Base-by-base conservation (phyloP, 2,888 invertebrate species). In the Campoplex capitator region DNA sequence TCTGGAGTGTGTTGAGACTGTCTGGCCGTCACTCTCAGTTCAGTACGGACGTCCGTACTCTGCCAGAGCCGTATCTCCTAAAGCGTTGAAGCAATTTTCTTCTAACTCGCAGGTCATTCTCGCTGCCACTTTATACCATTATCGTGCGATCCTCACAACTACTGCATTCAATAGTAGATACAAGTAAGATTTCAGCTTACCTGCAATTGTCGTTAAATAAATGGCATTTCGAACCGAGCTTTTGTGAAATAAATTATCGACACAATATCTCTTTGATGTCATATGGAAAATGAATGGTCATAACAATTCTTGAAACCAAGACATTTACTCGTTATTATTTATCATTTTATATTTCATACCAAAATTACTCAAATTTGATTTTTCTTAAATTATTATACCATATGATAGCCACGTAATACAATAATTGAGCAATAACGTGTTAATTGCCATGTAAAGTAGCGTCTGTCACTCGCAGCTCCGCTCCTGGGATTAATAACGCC, bases 1-100 rank as follows among this genome's bases (percentile, higher is more conserved):
- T 79, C 84, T 67, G 75, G 67, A 75, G 75, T 75, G 83, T 56
- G 42, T 38, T 56, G n/a, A 67, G 58, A 48, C 51, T 62, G 71
- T 84, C 87, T 71, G 81, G 68, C 51, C 58, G 79, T 87, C 85
- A 74, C 82, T 83, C 78, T 68, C 73, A 32, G 83, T 84, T 73
- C 62, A 68, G 58, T 74, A 42, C 81, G 80, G 81, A 84, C 75
- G 78, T 87, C 84, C 77, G 81, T 54, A 62, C 73, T 45, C 73
- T 45, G 35, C 35, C 28, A 74, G 70, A 84, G 58, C n/a, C 58
- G 75, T 83, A 75, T 85, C 87, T 85, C 76, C 84, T 79, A 71
- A 84, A 79, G 82, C 75, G 82, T 83, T 58, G 38, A 38, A 76
- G 79, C 79, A 83, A 87, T 87, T 87, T 84, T 83, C 87, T 87